Conservation (phyloP, 2,797 vertebrate species). For the Mus spretus region DNA sequence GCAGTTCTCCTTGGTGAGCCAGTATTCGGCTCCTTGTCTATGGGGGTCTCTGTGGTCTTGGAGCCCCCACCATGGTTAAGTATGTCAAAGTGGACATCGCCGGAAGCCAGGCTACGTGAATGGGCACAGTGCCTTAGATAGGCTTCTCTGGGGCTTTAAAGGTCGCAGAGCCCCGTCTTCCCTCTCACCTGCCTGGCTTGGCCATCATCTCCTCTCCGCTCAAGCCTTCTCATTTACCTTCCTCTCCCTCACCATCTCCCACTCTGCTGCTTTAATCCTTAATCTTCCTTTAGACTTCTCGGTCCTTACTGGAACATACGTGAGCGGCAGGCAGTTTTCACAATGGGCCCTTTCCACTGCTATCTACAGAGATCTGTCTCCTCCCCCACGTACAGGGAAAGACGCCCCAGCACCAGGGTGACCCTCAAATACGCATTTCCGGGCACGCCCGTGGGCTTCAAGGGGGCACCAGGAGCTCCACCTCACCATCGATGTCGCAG, state of each 20-base stretch:
- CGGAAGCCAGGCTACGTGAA: not conserved
- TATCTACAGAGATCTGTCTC: not conserved
- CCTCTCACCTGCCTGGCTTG: not conserved
- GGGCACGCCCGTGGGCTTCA: not conserved
- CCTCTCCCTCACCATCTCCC: not conserved
- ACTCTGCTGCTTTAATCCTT: not conserved
- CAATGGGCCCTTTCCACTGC: not conserved
- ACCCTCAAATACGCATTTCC: not conserved
- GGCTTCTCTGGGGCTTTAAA: no score
- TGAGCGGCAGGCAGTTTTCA: not conserved
- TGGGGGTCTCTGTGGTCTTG: not conserved
- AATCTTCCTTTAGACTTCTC: not conserved
- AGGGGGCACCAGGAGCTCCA: not conserved
- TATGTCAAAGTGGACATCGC: not conserved
- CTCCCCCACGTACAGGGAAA: not conserved
- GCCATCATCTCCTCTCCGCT: not conserved
- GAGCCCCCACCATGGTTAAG: no score
- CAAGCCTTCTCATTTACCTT: not conserved
- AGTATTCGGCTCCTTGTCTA: not conserved
- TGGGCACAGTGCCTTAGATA: accelerated
- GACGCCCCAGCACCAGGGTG: not conserved
- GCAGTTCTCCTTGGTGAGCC: not conserved
- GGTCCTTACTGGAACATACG: no score
- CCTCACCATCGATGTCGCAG: not conserved
- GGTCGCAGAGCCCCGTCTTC: not conserved